A percentile compares a stretch with the other conserved stretches of the same genome.
phyloP scores from a whole-genome alignment of 2,888 invertebrate species.

The Tribolium freemani region DNA sequence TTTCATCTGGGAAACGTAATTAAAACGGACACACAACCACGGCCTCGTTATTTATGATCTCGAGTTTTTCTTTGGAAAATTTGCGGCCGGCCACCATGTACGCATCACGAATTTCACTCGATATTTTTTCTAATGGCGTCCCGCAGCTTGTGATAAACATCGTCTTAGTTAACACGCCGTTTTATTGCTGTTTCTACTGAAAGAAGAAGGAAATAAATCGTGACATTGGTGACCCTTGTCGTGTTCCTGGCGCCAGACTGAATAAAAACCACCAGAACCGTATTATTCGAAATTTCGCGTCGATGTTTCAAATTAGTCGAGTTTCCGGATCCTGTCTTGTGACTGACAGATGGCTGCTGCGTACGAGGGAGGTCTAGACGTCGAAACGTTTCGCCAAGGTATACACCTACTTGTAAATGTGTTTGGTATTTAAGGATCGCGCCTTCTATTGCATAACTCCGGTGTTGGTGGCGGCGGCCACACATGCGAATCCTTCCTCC shows the following conservation, averaged over 20 bases:
- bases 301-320: slow-evolving; percentile 44
- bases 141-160: slow-evolving; percentile 50
- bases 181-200: slow-evolving; percentile 55
- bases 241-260: slow-evolving; percentile 53
- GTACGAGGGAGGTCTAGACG: slow-evolving; percentile 54
- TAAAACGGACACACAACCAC: slow-evolving; percentile 66
- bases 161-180: slow-evolving; percentile 57
- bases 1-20: slow-evolving; percentile 66
- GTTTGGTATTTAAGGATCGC: slow-evolving; percentile 36
- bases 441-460: slow-evolving; percentile 25
- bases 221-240: slow-evolving; percentile 55
- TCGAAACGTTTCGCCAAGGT: slow-evolving; percentile 39
- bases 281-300: slow-evolving; percentile 10
- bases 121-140: slow-evolving; percentile 23
- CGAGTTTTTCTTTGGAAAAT: slow-evolving; percentile 31
- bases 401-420: background rate
- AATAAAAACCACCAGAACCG: background rate
- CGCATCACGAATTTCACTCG: slow-evolving; percentile 38
- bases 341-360: slow-evolving; percentile 47
- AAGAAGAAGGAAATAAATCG: slow-evolving; percentile 57
- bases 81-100: slow-evolving; percentile 43
- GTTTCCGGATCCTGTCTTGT: slow-evolving; percentile 48
- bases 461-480: slow-evolving; percentile 13
- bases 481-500: slow-evolving; percentile 11
- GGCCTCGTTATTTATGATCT: slow-evolving; percentile 63